A percentile compares a stretch with the other conserved stretches of the same genome.
Evolutionary conservation across 2,113 vertebrate species (phyloP).

Genomic region (Myxocyprinus asiaticus): DNA sequence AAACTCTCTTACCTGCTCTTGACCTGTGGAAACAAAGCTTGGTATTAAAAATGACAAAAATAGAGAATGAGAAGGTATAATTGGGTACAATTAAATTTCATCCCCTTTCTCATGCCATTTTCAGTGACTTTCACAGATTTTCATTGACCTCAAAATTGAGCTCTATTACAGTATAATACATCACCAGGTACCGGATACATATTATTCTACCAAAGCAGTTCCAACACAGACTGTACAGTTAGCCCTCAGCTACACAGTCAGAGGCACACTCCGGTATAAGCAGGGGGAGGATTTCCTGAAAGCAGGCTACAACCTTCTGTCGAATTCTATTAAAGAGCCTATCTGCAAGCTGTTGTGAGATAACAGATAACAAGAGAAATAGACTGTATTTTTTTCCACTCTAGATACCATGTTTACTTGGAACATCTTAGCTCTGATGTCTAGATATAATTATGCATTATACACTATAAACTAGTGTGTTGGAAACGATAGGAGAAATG

Average conservation of each 20-base stretch:
- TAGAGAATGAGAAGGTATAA: not conserved
- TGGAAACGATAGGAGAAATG: too few relatives aligned
- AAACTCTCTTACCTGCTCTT: not conserved
- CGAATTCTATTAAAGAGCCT: conserved; percentile 66
- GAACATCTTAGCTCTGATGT: too few relatives aligned
- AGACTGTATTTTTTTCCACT: conserved; percentile 57
- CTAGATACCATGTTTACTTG: too few relatives aligned
- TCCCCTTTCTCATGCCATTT: not conserved
- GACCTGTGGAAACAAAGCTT: not conserved
- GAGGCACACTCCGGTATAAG: conserved; percentile 55
- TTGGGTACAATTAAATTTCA: not conserved
- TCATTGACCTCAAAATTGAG: not conserved
- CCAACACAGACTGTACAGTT: not conserved
- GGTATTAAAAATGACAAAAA: not conserved
- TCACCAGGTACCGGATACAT: not conserved
- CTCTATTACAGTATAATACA: not conserved
- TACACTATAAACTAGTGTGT: too few relatives aligned
- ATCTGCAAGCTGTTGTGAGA: conserved; percentile 66
- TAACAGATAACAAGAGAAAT: conserved; percentile 57
- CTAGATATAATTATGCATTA: too few relatives aligned
- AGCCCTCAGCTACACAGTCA: not conserved
- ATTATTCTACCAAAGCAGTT: not conserved
- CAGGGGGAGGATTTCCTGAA: conserved; percentile 56
- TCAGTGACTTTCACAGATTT: too few relatives aligned
- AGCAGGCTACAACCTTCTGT: conserved; percentile 53